Percentiles rank a stretch among this genome's conserved stretches.
phyloP scores from a whole-genome alignment of 2,888 invertebrate species.

The Yponomeuta cagnagella region DNA sequence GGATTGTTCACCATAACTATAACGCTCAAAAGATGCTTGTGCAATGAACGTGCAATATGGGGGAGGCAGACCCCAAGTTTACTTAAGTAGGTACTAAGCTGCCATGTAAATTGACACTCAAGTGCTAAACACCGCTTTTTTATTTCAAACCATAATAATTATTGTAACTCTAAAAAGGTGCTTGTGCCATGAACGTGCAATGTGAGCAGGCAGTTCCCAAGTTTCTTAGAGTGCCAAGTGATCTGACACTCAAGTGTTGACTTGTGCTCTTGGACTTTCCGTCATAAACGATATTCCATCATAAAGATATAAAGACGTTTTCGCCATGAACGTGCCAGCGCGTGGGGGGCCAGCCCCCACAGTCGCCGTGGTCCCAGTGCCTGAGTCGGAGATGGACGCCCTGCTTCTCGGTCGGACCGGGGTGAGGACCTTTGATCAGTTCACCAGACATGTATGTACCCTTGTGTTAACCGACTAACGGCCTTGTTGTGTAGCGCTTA shows the following conservation, averaged over 20 bases:
- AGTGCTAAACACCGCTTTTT: no score
- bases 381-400: conserved; percentile 88
- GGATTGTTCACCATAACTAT: background rate
- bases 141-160: background rate
- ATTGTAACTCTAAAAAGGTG: background rate
- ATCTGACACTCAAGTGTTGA: background rate
- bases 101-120: no score
- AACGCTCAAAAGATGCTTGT: background rate
- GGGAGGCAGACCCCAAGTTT: no score
- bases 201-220: background rate
- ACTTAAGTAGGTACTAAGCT: background rate
- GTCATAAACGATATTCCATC: background rate
- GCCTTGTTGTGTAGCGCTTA: no score
- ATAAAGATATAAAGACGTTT: background rate
- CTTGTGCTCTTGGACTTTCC: background rate
- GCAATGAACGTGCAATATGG: background rate
- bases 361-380: conserved; percentile 77
- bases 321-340: conserved; percentile 50
- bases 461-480: conserved; percentile 1
- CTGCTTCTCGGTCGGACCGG: conserved; percentile 84
- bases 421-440: conserved; percentile 81
- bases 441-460: conserved; percentile 71
- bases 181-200: background rate
- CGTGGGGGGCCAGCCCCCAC: conserved; percentile 69
- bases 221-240: background rate